These are phyloP conservation scores for Nemapogon koenigi DNA, from an alignment of 2,888 invertebrate genomes.

Conservation along the genomic window DNA sequence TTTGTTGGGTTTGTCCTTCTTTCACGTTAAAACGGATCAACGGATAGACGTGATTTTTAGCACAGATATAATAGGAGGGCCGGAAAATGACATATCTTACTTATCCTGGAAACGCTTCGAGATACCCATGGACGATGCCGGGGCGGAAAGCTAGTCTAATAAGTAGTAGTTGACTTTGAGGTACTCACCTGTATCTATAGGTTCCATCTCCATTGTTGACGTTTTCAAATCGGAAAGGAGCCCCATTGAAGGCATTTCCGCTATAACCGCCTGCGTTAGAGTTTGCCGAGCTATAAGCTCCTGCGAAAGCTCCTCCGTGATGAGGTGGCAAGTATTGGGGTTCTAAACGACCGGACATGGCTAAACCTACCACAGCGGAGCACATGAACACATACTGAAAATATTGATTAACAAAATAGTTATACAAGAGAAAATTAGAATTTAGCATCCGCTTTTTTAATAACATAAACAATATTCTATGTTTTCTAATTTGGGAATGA, in stretches of 20 bases:
- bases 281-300: conserved; percentile 1
- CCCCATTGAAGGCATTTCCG: conserved; percentile 21
- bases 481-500: neutral
- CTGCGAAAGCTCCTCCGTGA: neutral
- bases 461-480: conserved; percentile 1
- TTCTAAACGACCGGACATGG: conserved; percentile 35
- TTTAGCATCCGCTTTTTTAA: conserved; percentile 9
- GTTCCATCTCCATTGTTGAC: conserved; percentile 70
- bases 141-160: no score
- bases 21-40: no score
- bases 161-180: no score
- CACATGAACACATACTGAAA: conserved; percentile 16
- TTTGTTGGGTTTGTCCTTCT: no score
- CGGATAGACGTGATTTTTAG: no score
- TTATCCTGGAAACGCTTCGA: no score
- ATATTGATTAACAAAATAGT: neutral
- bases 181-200: conserved; percentile 67
- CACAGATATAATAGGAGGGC: no score
- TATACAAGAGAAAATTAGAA: neutral
- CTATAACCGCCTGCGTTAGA: neutral
- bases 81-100: no score
- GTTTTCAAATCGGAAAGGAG: conserved; percentile 67
- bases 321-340: conserved; percentile 10
- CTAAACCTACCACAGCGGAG: conserved; percentile 26
- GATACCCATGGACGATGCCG: no score